A percentile compares a stretch with the other conserved stretches of the same genome.
phyloP scores from a whole-genome alignment of 2,797 vertebrate species.

The Phalanger gymnotis region DNA sequence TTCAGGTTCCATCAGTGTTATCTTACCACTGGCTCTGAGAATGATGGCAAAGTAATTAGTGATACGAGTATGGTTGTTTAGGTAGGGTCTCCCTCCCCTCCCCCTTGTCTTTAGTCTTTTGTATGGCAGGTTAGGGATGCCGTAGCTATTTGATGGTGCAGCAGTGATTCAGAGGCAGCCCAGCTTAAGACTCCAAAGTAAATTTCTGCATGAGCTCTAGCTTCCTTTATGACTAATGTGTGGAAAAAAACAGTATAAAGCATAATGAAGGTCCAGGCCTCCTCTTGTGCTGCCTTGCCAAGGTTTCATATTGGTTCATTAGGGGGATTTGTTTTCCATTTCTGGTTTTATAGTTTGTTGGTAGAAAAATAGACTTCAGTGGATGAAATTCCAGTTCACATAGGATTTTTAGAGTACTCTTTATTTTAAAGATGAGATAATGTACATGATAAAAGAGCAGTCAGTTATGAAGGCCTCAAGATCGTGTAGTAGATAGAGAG shows the following conservation, averaged over 20 bases:
- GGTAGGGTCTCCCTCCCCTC: too few species aligned
- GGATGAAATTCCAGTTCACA: neutral
- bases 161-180: neutral
- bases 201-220: neutral
- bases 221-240: conserved; percentile 5
- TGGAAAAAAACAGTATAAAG: conserved; percentile 2
- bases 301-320: conserved; percentile 10
- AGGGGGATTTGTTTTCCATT: neutral
- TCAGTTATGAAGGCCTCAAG: neutral
- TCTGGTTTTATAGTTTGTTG: conserved; percentile 41
- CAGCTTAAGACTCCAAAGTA: neutral
- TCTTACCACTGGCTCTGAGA: neutral
- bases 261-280: neutral
- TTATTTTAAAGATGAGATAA: conserved; percentile 6
- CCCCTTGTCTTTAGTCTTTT: neutral
- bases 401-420: conserved; percentile 12
- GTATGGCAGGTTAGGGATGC: neutral
- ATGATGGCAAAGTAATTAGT: neutral
- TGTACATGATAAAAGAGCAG: neutral
- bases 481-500: neutral
- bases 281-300: neutral
- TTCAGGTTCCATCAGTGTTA: neutral
- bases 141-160: neutral
- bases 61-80: neutral
- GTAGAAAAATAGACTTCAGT: neutral